Evolutionary conservation across 2,888 invertebrate genomes (phyloP).

Genomic region (Drosophila macrospina): DNA sequence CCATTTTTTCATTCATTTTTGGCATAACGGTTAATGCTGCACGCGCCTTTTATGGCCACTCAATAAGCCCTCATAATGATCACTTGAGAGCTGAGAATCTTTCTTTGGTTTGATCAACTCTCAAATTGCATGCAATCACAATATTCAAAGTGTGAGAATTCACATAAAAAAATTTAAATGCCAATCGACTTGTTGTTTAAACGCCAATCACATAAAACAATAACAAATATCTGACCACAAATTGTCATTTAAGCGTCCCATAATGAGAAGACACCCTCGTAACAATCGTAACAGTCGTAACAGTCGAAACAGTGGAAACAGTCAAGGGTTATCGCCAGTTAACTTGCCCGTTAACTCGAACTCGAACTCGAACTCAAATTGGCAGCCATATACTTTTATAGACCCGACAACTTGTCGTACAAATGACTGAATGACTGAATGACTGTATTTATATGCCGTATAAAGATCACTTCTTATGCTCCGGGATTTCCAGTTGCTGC

Average conservation of each 20-base stretch:
- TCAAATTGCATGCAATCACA: conserved; percentile 59
- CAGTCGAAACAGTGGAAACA: neutral
- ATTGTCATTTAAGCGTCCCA: conserved; percentile 72
- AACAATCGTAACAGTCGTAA: too few species aligned
- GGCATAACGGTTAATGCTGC: conserved; percentile 57
- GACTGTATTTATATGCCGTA: conserved; percentile 17
- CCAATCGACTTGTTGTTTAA: conserved; percentile 52
- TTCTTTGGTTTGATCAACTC: conserved; percentile 29
- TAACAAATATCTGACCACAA: conserved; percentile 66
- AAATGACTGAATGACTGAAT: neutral
- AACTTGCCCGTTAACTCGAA: conserved; percentile 7
- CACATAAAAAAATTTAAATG: conserved; percentile 74
- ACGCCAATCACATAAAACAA: conserved; percentile 34
- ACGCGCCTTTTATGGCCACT: conserved; percentile 64
- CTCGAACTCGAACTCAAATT: conserved; percentile 49
- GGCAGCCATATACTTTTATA: conserved; percentile 70
- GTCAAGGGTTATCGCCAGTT: conserved; percentile 14
- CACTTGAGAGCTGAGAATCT: conserved; percentile 6
- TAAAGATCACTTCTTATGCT: conserved; percentile 45
- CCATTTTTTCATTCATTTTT: neutral
- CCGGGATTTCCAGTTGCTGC: conserved; percentile 23
- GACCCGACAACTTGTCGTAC: conserved; percentile 30
- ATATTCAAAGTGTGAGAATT: conserved; percentile 69
- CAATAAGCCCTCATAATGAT: conserved; percentile 36
- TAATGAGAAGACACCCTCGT: conserved; percentile 31